phyloP scores from a whole-genome alignment of 2,797 vertebrate species.

The Lepus oiostolus region DNA sequence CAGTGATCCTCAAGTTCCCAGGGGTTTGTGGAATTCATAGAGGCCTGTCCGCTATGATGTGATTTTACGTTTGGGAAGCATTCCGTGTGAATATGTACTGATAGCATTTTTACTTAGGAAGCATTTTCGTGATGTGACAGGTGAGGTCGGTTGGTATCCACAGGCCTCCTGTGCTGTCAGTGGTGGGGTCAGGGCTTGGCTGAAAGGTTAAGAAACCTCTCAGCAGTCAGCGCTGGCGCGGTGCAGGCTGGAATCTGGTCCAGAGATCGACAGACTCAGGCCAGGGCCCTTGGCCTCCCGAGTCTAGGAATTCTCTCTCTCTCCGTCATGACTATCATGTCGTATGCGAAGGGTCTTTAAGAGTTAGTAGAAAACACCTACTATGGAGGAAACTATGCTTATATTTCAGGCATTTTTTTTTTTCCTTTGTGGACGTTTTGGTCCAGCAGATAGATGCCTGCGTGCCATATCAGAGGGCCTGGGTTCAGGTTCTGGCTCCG shows the following conservation, averaged over 20 bases:
- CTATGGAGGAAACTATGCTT: no score
- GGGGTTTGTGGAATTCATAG: not conserved
- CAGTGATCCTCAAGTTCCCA: not conserved
- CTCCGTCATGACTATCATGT: no score
- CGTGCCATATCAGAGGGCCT: no score
- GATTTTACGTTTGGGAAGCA: not conserved
- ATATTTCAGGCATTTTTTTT: no score
- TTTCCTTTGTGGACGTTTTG: no score
- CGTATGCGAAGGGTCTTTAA: no score
- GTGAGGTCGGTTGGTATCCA: not conserved
- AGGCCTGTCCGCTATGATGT: not conserved
- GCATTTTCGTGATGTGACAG: not conserved
- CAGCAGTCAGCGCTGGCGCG: not conserved
- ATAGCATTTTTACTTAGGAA: not conserved
- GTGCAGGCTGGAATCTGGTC: not conserved
- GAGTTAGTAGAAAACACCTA: no score
- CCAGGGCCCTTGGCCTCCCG: not conserved
- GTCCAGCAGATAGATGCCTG: no score
- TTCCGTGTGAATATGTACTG: not conserved
- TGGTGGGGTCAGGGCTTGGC: not conserved
- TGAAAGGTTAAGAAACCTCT: not conserved
- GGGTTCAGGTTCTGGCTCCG: no score
- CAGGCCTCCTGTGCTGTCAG: not conserved
- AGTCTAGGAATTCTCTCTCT: not conserved
- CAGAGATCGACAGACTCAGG: not conserved